These are phyloP conservation scores for Astreopora myriophthalma DNA, from an alignment of 64 coral and sea anemone species.

Conservation along the genomic window DNA sequence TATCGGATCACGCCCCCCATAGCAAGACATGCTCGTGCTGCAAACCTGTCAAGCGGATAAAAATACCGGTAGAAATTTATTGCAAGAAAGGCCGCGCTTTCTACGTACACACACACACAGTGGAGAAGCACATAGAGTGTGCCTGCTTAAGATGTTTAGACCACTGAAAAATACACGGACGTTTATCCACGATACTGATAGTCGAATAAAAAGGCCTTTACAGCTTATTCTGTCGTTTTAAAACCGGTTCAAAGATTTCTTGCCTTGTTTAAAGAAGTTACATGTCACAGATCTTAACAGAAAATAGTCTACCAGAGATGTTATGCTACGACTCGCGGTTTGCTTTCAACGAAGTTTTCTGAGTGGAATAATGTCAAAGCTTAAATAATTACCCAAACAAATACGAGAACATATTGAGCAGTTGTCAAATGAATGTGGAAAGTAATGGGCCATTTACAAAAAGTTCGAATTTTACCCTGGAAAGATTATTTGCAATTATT, in stretches of 20 bases:
- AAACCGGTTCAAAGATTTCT: not conserved
- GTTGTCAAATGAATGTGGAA: no score
- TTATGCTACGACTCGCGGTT: no score
- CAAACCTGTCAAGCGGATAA: constrained; percentile 37
- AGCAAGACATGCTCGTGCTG: constrained; percentile 49
- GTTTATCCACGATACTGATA: not conserved
- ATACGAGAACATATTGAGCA: no score
- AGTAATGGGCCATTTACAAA: no score
- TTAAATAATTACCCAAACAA: no score
- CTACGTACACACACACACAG: constrained; percentile 6
- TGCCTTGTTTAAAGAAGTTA: not conserved
- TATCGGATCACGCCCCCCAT: constrained; percentile 26
- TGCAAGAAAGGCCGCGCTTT: not conserved
- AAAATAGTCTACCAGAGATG: not conserved
- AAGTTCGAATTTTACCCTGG: no score
- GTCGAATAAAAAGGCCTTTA: not conserved
- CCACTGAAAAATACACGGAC: not conserved
- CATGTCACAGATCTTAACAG: not conserved
- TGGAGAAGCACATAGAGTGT: constrained; percentile 53
- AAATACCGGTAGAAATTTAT: constrained; percentile 18
- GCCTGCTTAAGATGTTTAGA: constrained; percentile 54
- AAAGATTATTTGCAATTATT: no score
- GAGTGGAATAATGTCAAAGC: no score
- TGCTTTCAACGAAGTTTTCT: no score
- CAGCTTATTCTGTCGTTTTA: not conserved